A percentile compares a stretch with the other conserved stretches of the same genome.
Conservation (phyloP, 2,888 invertebrate species). For the Salpingus planirostris region DNA sequence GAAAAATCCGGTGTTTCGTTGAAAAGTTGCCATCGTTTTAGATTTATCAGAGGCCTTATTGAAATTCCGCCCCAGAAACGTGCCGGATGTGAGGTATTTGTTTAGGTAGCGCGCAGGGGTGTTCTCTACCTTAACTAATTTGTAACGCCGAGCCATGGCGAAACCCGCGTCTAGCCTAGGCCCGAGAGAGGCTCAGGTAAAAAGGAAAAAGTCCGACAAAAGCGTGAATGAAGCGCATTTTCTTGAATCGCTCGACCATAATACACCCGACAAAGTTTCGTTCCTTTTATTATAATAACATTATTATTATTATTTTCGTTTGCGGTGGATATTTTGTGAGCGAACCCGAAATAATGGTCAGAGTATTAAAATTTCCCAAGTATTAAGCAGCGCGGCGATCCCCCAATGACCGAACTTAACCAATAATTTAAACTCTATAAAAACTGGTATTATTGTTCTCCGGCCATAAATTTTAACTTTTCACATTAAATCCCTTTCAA, state of each 20-base stretch:
- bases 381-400: too few species aligned
- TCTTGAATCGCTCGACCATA: conserved; percentile 4
- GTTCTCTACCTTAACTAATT: conserved; percentile 34
- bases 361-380: too few species aligned
- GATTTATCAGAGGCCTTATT: conserved; percentile 29
- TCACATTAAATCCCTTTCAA: conserved; percentile 43
- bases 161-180: too few species aligned
- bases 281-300: too few species aligned
- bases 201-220: conserved; percentile 26
- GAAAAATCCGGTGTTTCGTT: too few species aligned
- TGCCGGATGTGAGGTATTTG: conserved; percentile 38
- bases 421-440: conserved; percentile 43
- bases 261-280: too few species aligned
- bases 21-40: too few species aligned
- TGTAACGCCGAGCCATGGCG: conserved; percentile 38
- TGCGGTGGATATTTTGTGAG: too few species aligned
- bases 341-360: too few species aligned
- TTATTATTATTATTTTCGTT: too few species aligned
- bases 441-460: conserved; percentile 44
- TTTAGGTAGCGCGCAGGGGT: conserved; percentile 33
- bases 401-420: conserved; percentile 41
- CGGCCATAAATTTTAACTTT: conserved; percentile 43
- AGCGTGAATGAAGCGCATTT: conserved; percentile 27
- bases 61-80: conserved; percentile 25
- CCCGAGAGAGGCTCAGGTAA: conserved; percentile 34